Base-by-base conservation (phyloP, 2,113 vertebrate genomes). In the Trachemys scripta region DNA sequence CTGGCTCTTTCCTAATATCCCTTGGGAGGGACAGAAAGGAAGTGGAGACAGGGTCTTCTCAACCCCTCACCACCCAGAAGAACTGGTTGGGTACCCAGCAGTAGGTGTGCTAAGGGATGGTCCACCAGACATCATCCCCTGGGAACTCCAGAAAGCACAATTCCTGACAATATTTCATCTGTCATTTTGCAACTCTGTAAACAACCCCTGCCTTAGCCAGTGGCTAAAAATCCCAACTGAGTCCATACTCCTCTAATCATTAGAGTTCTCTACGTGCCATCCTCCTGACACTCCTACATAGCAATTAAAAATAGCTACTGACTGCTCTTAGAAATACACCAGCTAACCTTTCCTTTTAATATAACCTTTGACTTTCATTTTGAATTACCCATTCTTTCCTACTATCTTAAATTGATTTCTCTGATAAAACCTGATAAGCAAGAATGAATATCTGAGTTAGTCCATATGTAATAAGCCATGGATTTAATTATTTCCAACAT, bases 221-320 rank as follows among this genome's bases (percentile, higher is more conserved):
- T 35, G 16, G 16, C 35, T 69, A 69, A 69, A 69, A n/a, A n/a
- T 69, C 62, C 62, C 16, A 65, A 35, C 31, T 65, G 62, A 35
- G 6, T n/a, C 62, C 62, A 65, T 65, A 31, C 14, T n/a, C 16
- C 31, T 35, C 31, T 27, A 6, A 13, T 65, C 31, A 65, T 65
- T 65, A 65, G 31, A n/a, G 31, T 65, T 65, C n/a, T 82, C 65
- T 72, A 3, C 12, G 42, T 76, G 8, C 19, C 85, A 38, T 59
- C 16, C 54, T 4, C 0, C 35, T 56, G 85, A 78, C 29, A 80
- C 38, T 50, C 12, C 87, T 31, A 54, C 0, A 0, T 16, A 81
- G 82, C 49, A 91, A 94, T 84, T 84, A 87, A 94, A 92, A 51
- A 95, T 69, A 57, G 25, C 59, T 76, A 90, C 9, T 87, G 87